Evolutionary conservation across 2,113 vertebrate genomes (phyloP).

Genomic region (Vulpes ferrilata): DNA sequence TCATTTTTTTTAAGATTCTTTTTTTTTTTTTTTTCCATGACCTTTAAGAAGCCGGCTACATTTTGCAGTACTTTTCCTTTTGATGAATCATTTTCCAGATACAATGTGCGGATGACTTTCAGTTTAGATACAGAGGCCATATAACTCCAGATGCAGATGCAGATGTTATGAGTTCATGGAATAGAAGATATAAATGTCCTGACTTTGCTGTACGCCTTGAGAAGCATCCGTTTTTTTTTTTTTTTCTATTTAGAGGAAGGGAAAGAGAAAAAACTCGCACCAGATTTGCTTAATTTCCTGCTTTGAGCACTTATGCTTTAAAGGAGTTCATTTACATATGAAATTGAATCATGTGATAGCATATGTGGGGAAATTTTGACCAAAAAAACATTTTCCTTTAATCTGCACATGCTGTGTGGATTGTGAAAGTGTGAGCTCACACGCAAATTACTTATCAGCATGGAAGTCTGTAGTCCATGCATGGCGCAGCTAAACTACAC

Average conservation of each 20-base stretch:
- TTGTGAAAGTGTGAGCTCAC: neutral
- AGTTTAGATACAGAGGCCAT: neutral
- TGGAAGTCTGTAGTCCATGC: neutral
- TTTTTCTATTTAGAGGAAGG: slow-evolving; percentile 35
- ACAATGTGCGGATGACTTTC: neutral
- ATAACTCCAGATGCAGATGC: slow-evolving; percentile 45
- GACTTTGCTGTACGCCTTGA: neutral
- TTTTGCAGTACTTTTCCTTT: slow-evolving; percentile 59
- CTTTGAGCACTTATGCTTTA: slow-evolving; percentile 11
- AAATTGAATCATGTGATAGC: slow-evolving; percentile 1
- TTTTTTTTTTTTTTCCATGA: slow-evolving; percentile 11
- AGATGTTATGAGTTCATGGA: slow-evolving; percentile 41
- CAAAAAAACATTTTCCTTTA: slow-evolving; percentile 34
- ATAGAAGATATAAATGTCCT: slow-evolving; percentile 19
- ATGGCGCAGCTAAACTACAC: neutral
- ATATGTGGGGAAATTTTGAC: slow-evolving; percentile 44
- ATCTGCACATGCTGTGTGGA: neutral
- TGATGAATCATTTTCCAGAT: slow-evolving; percentile 64
- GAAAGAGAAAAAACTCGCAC: neutral
- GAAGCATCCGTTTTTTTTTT: neutral
- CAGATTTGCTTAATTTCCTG: slow-evolving; percentile 72
- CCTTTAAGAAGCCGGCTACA: neutral
- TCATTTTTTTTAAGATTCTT: neutral
- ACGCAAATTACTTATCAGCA: neutral
- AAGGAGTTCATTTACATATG: slow-evolving; percentile 52